Base-by-base conservation (phyloP, 1,140 invertebrate species). In the Mamestra configurata region DNA sequence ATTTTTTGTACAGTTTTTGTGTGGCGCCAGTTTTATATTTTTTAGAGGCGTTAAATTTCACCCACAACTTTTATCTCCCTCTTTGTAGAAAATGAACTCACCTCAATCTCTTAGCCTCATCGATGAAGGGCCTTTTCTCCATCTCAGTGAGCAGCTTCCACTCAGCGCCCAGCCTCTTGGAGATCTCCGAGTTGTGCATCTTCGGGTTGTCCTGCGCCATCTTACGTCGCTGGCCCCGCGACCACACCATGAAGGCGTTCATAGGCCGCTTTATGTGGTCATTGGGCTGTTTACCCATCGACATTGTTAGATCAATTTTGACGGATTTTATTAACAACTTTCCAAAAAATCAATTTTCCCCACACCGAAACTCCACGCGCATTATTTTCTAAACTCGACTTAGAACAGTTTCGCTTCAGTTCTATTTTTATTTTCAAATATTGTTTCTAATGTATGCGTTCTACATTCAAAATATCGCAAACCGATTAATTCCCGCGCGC, bases 191-290 rank as follows among this genome's bases (percentile, higher is more conserved):
- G 93, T 99, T 99, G 95, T 99, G 98, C 98, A 99, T 99, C 95
- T 99, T 99, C 1, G 98, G 99, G 95, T 99, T 99, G 88, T 99
- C 98, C 90, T 99, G 98, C 4, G 99, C 98, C 98, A 99, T 99
- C 96, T 99, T 98, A 80, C 98, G 95, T 78, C 98, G 93, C 89
- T 99, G 98, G 31, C 98, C 98, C 57, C 98, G 94, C 1, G 98
- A 98, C 98, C 98, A 98, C 22, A 98, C 98, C 98, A 98, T 98
- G 90, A 98, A 98, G 4, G 98, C 98, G 92, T 98, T 98, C 98
- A 98, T 98, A 7, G 98, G 98, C 82, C 98, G 95, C 91, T 98
- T 98, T 82, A 98, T 98, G 86, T 98, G 98, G 89, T 98, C 97
- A 86, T 95, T 84, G 43, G 90, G 90, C 73, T 93, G 92, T 72